Conservation (phyloP, 92 coral and sea anemone species). For the Palythoa caribaeorum region DNA sequence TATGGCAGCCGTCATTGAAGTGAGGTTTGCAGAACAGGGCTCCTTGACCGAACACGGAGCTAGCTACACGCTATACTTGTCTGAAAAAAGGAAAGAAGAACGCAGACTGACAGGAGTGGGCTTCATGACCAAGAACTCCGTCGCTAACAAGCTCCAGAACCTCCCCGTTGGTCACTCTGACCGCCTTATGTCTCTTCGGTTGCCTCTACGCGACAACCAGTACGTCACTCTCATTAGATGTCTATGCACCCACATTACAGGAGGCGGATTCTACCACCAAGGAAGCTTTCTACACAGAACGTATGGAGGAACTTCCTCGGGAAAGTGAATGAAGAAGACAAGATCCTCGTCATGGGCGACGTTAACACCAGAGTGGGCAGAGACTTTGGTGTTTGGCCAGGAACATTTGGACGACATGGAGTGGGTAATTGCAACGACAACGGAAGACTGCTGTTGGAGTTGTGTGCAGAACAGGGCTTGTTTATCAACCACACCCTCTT, state of each 20-base stretch:
- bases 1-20: constrained; percentile 33
- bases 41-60: not conserved
- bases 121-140: constrained; percentile 16
- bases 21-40: not conserved
- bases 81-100: constrained; percentile 20
- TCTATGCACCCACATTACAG: not conserved
- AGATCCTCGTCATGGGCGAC: not conserved
- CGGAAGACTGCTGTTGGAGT: not conserved
- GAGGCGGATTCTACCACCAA: constrained; percentile 1
- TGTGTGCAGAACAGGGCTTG: not conserved
- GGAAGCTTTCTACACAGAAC: constrained; percentile 34
- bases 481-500: not conserved
- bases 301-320: not conserved
- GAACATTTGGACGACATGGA: not conserved
- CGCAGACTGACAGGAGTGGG: constrained; percentile 22
- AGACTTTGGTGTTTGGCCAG: not conserved
- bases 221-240: constrained; percentile 5
- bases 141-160: constrained; percentile 3
- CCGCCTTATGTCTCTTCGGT: not conserved
- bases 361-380: not conserved
- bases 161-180: not conserved
- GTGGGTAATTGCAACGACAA: not conserved
- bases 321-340: not conserved
- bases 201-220: constrained; percentile 2
- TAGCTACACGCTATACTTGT: constrained; percentile 54